Base-by-base conservation (phyloP, 1,140 invertebrate genomes). In the Chelonus insularis region DNA sequence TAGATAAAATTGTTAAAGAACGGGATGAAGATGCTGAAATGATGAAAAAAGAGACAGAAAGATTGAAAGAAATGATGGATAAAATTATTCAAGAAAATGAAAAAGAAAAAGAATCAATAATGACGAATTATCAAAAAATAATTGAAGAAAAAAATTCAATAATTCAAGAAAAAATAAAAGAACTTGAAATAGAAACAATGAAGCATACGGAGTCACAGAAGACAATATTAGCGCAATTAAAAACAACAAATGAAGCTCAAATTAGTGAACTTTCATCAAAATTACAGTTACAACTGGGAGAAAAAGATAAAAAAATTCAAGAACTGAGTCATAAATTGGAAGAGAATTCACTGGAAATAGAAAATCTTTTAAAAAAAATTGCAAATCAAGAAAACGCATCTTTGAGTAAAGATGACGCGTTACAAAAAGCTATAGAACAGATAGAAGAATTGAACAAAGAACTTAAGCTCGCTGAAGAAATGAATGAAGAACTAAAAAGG, bases 281-380 rank as follows among this genome's bases (percentile, higher is more conserved):
- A 41, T 76, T 84, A 23, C 82, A 79, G 47, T 74, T 79, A 63
- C 79, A 85, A 62, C 74, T 85, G n/a, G 82, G 74, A 62, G 78
- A 81, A 69, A 79, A 80, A 18, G 75, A 75, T 14, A 71, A 80
- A 20, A 63, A 78, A 25, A 76, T 81, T 12, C 62, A 73, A 47
- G 74, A 83, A 66, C 62, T 85, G 34, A 71, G 66, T 7, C 65
- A 32, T 8, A 61, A 74, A 52, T 61, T 83, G 0, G 76, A 84
- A 59, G 67, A 76, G 43, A 80, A 83, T 52, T 77, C 83, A 64
- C 67, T 71, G 8, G 82, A 86, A 68, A 76, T 71, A 54, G 80
- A 86, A 25, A 82, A 82, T 69, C 67, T 81, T 39, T 75, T 80
- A 37, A 71, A 66, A 47, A 78, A 85, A 68, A 68, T 80, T 37